Base-by-base conservation (phyloP, 2,113 vertebrate species). In the Furnarius figulus region DNA sequence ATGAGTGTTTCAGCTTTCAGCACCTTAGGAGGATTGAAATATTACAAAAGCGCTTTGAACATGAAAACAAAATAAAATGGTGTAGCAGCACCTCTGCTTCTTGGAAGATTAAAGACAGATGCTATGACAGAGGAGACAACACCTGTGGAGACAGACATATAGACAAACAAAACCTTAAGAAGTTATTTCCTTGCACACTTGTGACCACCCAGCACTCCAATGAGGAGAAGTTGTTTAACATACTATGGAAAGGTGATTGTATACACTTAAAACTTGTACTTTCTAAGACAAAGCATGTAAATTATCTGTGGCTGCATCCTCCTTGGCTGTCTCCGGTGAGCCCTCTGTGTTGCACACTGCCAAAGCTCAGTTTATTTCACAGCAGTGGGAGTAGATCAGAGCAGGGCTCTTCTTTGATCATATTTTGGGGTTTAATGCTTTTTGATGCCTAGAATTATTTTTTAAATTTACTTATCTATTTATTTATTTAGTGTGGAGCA, bases 281-380 rank as follows among this genome's bases (percentile, higher is more conserved):
- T 85, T 83, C 52, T 37, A 19, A 56, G n/a, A 14, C 33, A 40
- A 63, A 77, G 8, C 5, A 19, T 11, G 20, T 53, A 82, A 79
- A 15, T 9, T 31, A 2, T 24, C 28, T 56, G 27, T 66, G 46
- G 25, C 52, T 80, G 28, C 21, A 23, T 47, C 11, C 18, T 75
- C 17, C 28, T 25, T 47, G 37, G 19, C 37, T 87, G 68, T 22
- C 25, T 90, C 62, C 72, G 28, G 49, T 2, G 56, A 91, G 35
- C 14, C 9, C 3, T 50, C 10, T 30, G 2, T 42, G 59, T 65
- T 67, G 24, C 31, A 1, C 0, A 21, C n/a, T 53, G 24, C 27
- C 25, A 8, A 87, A 68, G 9, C 40, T 92, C 58, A 39, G 13
- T 62, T 91, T 76, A 27, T 82, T 65, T 72, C 2, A 6, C 44